Evolutionary conservation across 2,888 invertebrate genomes (phyloP).

Genomic region (Morpho achilles): DNA sequence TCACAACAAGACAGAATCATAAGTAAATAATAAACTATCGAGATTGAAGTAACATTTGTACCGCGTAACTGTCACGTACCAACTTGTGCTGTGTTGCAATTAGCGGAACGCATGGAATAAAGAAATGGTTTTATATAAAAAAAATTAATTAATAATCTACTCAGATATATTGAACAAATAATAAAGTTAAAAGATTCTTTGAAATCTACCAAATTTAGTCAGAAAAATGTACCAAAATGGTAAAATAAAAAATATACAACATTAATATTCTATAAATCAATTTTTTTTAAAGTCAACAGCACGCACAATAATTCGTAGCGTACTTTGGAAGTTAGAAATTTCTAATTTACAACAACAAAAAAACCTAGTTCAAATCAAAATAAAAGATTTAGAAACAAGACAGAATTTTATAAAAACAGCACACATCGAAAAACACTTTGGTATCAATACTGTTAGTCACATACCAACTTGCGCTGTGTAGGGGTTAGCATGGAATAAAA

Average conservation of each 20-base stretch:
- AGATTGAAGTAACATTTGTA: slow-evolving; percentile 28
- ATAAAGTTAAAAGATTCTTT: too few relatives aligned
- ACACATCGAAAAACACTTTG: slow-evolving; percentile 3
- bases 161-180: not conserved
- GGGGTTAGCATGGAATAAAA: slow-evolving; percentile 20
- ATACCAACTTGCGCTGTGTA: slow-evolving; percentile 74
- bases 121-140: slow-evolving; percentile 9
- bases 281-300: too few relatives aligned
- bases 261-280: too few relatives aligned
- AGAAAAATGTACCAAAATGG: too few relatives aligned
- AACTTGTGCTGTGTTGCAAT: slow-evolving; percentile 66
- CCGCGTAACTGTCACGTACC: slow-evolving; percentile 53
- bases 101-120: slow-evolving; percentile 28
- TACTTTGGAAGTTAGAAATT: not conserved
- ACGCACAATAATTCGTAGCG: too few relatives aligned
- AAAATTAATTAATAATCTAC: not conserved
- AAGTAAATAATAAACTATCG: slow-evolving; percentile 9
- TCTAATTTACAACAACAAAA: not conserved
- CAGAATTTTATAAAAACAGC: slow-evolving; percentile 4
- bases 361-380: not conserved
- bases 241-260: too few relatives aligned
- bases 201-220: too few relatives aligned
- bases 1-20: slow-evolving; percentile 10
- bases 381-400: not conserved
- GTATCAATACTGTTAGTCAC: slow-evolving; percentile 32